Conservation (phyloP, 2,888 invertebrate genomes). For the Thelaira solivaga region DNA sequence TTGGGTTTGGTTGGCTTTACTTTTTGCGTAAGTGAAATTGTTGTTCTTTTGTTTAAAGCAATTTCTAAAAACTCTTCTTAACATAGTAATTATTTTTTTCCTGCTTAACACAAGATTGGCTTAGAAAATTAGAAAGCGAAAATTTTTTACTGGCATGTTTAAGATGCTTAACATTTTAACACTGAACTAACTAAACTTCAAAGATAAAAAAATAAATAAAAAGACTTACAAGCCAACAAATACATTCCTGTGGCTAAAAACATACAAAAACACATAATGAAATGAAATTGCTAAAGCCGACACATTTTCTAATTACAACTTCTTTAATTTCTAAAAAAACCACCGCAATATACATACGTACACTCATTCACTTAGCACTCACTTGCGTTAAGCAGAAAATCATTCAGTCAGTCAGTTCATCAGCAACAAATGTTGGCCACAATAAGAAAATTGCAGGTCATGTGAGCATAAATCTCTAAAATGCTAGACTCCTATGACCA, state of each 20-base stretch:
- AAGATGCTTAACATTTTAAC: constrained; percentile 48
- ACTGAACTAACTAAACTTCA: constrained; percentile 24
- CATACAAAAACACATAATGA: no score
- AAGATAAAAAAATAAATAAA: no score
- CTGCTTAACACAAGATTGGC: constrained; percentile 41
- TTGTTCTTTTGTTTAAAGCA: background rate
- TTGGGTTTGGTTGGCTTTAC: background rate
- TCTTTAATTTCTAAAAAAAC: constrained; percentile 28
- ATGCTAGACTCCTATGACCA: constrained; percentile 16
- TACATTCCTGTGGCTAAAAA: constrained; percentile 42
- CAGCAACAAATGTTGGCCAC: constrained; percentile 8
- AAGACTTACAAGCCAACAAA: constrained; percentile 4
- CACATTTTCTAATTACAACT: constrained; percentile 60
- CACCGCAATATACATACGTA: background rate
- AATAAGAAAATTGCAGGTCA: constrained; percentile 46
- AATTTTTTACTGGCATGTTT: constrained; percentile 33
- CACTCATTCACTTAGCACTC: background rate
- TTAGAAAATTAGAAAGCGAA: constrained; percentile 63
- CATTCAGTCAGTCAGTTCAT: background rate
- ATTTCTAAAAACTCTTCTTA: constrained; percentile 44
- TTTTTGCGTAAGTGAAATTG: background rate
- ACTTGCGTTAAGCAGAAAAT: constrained; percentile 8
- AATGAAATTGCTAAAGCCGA: constrained; percentile 48
- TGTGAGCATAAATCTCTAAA: constrained; percentile 26
- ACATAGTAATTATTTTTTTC: background rate